Evolutionary conservation across 2,888 invertebrate genomes (phyloP).

Genomic region (Sesia bembeciformis): DNA sequence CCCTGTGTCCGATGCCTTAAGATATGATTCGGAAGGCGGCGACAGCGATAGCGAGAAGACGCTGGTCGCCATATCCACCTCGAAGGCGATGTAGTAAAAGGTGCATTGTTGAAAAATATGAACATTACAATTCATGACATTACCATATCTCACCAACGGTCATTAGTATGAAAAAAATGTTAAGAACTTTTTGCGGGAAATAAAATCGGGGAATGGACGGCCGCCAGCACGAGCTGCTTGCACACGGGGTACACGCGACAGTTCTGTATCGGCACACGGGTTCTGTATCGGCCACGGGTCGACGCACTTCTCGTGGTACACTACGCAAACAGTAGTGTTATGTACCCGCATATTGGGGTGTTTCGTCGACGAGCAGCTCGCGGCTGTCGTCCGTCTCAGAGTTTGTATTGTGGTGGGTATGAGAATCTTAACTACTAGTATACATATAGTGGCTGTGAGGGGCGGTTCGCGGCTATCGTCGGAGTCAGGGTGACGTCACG

Average conservation of each 20-base stretch:
- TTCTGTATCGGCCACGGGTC: slow-evolving; percentile 99
- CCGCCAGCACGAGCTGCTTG: slow-evolving; percentile 95
- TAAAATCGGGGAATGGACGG: slow-evolving; percentile 51
- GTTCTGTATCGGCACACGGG: slow-evolving; percentile 97
- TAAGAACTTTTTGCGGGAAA: slow-evolving; percentile 12
- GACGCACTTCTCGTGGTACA: slow-evolving; percentile 96
- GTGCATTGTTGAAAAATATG: no score
- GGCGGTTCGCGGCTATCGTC: slow-evolving; percentile 7
- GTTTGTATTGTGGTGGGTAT: slow-evolving; percentile 28
- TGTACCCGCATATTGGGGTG: not conserved
- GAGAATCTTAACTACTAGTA: no score
- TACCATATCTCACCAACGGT: no score
- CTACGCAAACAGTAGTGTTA: slow-evolving; percentile 91
- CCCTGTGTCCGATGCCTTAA: no score
- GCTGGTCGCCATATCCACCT: no score
- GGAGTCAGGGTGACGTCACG: slow-evolving; percentile 89
- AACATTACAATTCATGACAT: no score
- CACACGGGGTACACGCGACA: slow-evolving; percentile 97
- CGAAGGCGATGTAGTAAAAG: no score
- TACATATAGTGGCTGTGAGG: no score
- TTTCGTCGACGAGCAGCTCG: slow-evolving; percentile 9
- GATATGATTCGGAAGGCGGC: no score
- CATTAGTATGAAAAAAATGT: no score
- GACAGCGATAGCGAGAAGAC: no score
- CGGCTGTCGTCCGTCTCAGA: slow-evolving; percentile 29